Evolutionary conservation across 2,888 invertebrate genomes (phyloP), one percentile per base, ranked within the genome.

Genomic region (Entomobrya proxima): DNA sequence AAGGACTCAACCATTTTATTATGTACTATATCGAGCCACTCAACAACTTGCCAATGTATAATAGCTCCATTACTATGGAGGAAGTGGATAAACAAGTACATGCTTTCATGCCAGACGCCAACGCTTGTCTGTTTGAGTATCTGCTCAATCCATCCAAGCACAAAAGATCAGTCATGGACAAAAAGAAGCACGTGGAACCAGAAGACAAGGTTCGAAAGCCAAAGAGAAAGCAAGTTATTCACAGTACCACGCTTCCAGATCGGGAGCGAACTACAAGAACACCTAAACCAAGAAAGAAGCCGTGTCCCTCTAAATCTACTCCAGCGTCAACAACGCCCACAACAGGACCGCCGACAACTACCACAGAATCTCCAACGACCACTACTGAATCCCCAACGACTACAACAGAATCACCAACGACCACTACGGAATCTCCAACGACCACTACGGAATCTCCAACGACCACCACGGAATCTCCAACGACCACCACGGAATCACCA

Each of bases 1-100:
- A 61, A 37, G 44, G 52, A 11, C 77, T 80, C 11, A 58, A 81
- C 13, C 85, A 87, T 40, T 87, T 85, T 30, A 79, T 86, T 21
- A 27, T 85, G 2, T 88, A 79, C 50, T 86, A 88, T 74, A 50
- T 88, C 15, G 88, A 88, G 55, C 87, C 88, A 6, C 15, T 86
- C 40, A 15, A 30, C 2, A 84, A 74, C n/a, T 76, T 74, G 0
- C 44, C 24, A 2, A 24, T 80, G 18, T 88, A 88, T 58, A 83
- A 79, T 24, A 32, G n/a, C 5, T 21, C 67, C 4, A 50, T 67
- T 9, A 50, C 47, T 18, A 15, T 44, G 15, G 32, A 61, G 11
- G 44, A 24, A 4, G 44, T 67, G 1, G 15, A 32, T 13, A 2
- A 6, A 4, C 27, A 35, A 4, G 67, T n/a, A 1, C 15, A 7